Evolutionary conservation across 2,888 invertebrate species (phyloP), one percentile per base, ranked within the genome.

Genomic region (Coelinius sp.): DNA sequence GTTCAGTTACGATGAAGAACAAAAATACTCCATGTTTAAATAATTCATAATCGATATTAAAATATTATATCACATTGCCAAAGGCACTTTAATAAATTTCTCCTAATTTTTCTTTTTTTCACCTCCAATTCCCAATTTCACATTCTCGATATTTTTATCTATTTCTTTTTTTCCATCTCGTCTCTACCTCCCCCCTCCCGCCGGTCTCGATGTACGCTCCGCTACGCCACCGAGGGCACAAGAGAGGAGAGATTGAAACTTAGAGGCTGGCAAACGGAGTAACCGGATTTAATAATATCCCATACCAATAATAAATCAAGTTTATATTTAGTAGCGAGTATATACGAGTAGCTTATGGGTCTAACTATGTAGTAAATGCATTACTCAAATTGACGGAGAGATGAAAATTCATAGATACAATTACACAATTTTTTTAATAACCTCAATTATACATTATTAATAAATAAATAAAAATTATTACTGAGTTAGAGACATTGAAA

Each of bases 211-310:
- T 56, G 17, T 22, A 35, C n/a, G 62, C 73, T 63, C 56, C 70
- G 59, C 63, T 67, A 17, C 64, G 74, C 73, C 74, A 70, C 74
- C 73, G 75, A 68, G 63, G 53, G 20, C 10, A 22, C 65, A 68
- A 53, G 71, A 68, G 71, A 71, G 71, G 79, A 76, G 77, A 78
- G 80, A 81, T 84, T 81, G 78, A 82, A 85, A 84, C 80, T 85
- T 82, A 77, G 74, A 79, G 75, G 31, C 79, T 73, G 70, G 77
- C 78, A 78, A 82, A 81, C 80, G 80, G 80, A 78, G 81, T 83
- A 82, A 84, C 83, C 80, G 80, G 79, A 84, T 84, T 85, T 82
- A 82, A 83, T 85, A 84, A 83, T 84, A 83, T 81, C 80, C 80
- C 79, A 75, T 80, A 78, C 79, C 81, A 78, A 82, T 83, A 82